A percentile compares a stretch with the other conserved stretches of the same genome.
These are phyloP conservation scores for Porites lobata DNA, from an alignment of 92 coral and sea anemone genomes.

Conservation along the genomic window DNA sequence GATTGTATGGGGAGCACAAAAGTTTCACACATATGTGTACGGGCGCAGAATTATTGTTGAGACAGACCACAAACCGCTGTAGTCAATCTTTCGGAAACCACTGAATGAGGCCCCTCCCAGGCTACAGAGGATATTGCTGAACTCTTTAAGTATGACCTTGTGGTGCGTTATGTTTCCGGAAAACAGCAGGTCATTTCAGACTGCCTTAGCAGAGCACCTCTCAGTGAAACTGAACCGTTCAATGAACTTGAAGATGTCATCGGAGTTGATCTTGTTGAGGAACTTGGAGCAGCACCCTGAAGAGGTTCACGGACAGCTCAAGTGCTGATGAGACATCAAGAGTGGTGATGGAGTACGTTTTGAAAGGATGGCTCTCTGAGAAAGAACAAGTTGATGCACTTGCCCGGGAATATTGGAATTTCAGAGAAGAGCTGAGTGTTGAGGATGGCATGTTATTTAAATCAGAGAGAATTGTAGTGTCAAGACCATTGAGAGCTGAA, in stretches of 20 bases:
- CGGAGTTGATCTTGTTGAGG: slow-evolving; percentile 48
- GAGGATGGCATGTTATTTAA: slow-evolving; percentile 65
- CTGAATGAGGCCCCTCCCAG: slow-evolving; percentile 75
- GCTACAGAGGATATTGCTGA: slow-evolving; percentile 62
- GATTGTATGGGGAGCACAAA: slow-evolving; percentile 59
- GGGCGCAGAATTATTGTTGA: slow-evolving; percentile 55
- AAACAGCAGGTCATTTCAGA: slow-evolving; percentile 24
- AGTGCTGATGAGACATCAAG: too few relatives aligned
- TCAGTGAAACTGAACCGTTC: neutral
- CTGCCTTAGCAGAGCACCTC: slow-evolving; percentile 72
- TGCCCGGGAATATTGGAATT: too few relatives aligned
- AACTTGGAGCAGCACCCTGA: slow-evolving; percentile 44
- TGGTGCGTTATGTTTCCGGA: slow-evolving; percentile 52
- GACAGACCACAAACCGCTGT: slow-evolving; percentile 64
- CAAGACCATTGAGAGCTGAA: too few relatives aligned
- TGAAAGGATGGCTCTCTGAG: too few relatives aligned
- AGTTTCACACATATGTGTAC: slow-evolving; percentile 57
- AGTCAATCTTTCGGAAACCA: slow-evolving; percentile 55
- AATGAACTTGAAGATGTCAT: neutral
- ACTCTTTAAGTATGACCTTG: slow-evolving; percentile 64
- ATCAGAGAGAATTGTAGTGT: neutral
- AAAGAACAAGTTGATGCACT: too few relatives aligned
- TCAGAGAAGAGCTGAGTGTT: neutral
- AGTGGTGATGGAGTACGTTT: too few relatives aligned
- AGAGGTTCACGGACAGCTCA: too few relatives aligned